Base-by-base conservation (phyloP, 2,113 vertebrate genomes). In the Actenoides hombroni region DNA sequence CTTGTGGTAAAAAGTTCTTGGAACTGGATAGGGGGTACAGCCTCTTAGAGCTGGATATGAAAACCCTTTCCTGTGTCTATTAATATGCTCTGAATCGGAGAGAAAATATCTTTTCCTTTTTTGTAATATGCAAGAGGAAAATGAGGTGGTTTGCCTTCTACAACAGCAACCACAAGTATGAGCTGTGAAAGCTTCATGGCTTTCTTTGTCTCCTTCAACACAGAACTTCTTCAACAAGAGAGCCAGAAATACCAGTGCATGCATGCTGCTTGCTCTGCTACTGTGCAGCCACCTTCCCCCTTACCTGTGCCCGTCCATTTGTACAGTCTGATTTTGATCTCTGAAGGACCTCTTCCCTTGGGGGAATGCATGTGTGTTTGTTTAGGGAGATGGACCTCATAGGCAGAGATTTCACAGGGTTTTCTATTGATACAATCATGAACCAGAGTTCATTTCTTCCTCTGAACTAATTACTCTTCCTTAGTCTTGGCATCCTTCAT, bases 311-410 rank as follows among this genome's bases (percentile, higher is more conserved):
- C 54, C 67, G 37, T 73, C 37, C 2, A 12, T 92, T 83, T 95
- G 31, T 90, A 35, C 64, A 70, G 28, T 60, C 61, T 48, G 60
- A 81, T 86, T 95, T 92, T 94, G 75, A 90, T 86, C 90, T 96
- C 63, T 67, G 56, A 81, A 80, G 93, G 64, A 69, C 60, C 70
- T 78, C 78, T 95, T 96, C 64, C 46, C 46, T 86, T 86, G 83
- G 56, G 51, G 39, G 84, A 86, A 44, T 1, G 1, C 1, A 2
- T 44, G 8, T 44, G 9, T 87, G 25, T 91, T 88, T 90, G 63
- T 93, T 88, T 69, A 90, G 68, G 63, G 71, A 93, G 86, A 56
- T 37, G 18, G 13, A 80, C 75, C 56, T 77, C 71, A 56, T 37
- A 61, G 69, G 24, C 42, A 86, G 75, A 92, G 73, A 88, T 51